Evolutionary conservation across 1,140 invertebrate species (phyloP), one percentile per base, ranked within the genome.

Genomic region (Plutomurus gul): DNA sequence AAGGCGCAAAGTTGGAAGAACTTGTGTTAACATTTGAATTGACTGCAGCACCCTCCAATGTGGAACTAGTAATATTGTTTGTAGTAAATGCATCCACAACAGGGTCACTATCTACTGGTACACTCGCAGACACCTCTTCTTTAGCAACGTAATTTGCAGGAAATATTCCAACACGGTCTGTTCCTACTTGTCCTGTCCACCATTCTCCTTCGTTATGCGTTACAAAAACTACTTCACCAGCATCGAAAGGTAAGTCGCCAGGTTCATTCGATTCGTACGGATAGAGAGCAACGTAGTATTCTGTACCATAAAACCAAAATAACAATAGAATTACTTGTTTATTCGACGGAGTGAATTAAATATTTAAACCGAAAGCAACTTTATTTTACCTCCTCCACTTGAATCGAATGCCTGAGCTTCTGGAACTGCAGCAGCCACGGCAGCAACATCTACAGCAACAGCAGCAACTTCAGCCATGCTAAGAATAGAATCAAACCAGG

Each of bases 111-210:
- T 51, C 76, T 39, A 70, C 30, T 30, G n/a, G 11, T 7, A 16
- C 20, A 27, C 10, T 56, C 10, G 11, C 13, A 49, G 49, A 18
- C 1, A 75, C 71, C 8, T 81, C 78, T 36, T 90, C 89, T 33
- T 89, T 90, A 84, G 93, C 91, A 20, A 96, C 95, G 87, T 96
- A 96, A 89, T 96, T 97, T 0, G 93, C 95, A 0, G 98, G 98
- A 87, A 99, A 99, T 80, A 99, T 96, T 22, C 98, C 98, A 13
- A 89, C 91, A 80, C 92, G 91, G 43, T 92, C 92, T 3, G 76
- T 25, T 46, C 91, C 94, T 83, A 97, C 92, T 70, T 90, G 91
- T 40, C 98, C 98, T 10, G 96, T 98, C 97, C 97, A 99, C 97
- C 97, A 99, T 85, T 99, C 96, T 6, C 96, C 96, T 81, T 98